Evolutionary conservation across 2,797 vertebrate genomes (phyloP).

Genomic region (Falco cherrug): DNA sequence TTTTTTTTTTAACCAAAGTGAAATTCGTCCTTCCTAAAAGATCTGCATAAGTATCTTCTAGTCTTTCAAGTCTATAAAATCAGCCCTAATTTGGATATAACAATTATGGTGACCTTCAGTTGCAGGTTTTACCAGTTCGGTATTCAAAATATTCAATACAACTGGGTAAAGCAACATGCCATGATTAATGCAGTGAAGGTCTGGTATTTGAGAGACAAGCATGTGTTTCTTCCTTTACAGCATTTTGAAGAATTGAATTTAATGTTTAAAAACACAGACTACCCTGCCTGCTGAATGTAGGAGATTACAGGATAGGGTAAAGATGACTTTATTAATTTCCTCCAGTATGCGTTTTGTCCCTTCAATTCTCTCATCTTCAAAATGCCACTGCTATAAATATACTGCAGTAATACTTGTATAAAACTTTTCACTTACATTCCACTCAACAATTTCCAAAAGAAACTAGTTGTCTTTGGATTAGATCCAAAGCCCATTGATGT

Average conservation of each 20-base stretch:
- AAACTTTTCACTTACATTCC: constrained; percentile 54
- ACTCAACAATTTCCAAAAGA: constrained; percentile 12
- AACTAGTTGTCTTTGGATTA: constrained; percentile 28
- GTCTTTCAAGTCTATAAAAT: not conserved
- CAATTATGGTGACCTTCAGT: not conserved
- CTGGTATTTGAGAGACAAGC: not conserved
- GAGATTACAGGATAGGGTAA: not conserved
- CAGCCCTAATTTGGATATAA: not conserved
- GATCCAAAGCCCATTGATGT: constrained; percentile 44
- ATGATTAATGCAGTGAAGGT: not conserved
- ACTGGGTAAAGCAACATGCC: not conserved
- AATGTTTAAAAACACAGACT: not conserved
- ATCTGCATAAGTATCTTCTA: not conserved
- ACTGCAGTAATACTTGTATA: not conserved
- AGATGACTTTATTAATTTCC: not conserved
- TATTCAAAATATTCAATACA: not conserved
- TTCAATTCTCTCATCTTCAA: constrained; percentile 1
- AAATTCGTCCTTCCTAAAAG: not conserved
- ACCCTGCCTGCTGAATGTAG: not conserved
- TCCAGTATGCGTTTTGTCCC: not conserved
- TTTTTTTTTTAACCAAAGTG: not conserved
- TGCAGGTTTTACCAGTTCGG: not conserved
- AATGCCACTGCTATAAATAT: not conserved
- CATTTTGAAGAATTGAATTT: not conserved
- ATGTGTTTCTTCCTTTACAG: not conserved